phyloP scores from a whole-genome alignment of 2,888 invertebrate genomes.

The Xanthostigma xanthostigma region DNA sequence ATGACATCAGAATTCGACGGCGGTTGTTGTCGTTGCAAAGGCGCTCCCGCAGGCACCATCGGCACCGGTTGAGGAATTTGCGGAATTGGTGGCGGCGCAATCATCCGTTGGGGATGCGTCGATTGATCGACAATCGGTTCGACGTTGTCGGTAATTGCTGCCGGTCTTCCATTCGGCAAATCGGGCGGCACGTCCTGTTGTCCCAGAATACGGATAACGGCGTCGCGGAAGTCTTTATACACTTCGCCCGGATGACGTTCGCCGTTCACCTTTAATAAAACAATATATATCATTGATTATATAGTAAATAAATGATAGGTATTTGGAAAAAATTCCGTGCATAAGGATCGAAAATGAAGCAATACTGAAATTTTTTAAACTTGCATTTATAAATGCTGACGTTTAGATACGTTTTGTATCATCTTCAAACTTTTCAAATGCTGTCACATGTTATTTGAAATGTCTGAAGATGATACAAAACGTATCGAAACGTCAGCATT shows the following conservation, averaged over 20 bases:
- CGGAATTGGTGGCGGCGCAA: slow-evolving; percentile 8
- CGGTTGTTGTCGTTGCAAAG: slow-evolving; percentile 15
- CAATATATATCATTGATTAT: not conserved
- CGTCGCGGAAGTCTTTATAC: slow-evolving; percentile 69
- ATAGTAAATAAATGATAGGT: too few relatives aligned
- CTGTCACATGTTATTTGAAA: too few relatives aligned
- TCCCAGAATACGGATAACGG: slow-evolving; percentile 62
- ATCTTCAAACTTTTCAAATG: too few relatives aligned
- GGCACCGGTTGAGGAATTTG: slow-evolving; percentile 12
- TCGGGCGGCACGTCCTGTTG: slow-evolving; percentile 47
- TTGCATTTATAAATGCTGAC: too few relatives aligned
- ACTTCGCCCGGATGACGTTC: slow-evolving; percentile 77
- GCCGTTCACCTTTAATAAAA: slow-evolving; percentile 56
- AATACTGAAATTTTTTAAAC: too few relatives aligned
- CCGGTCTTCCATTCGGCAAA: slow-evolving; percentile 42
- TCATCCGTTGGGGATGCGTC: slow-evolving; percentile 12
- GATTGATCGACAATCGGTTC: slow-evolving; percentile 7
- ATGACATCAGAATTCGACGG: slow-evolving; percentile 24
- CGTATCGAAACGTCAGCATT: too few relatives aligned
- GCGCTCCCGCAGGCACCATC: slow-evolving; percentile 10
- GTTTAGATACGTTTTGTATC: too few relatives aligned
- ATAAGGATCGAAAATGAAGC: too few relatives aligned
- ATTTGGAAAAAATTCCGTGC: too few relatives aligned
- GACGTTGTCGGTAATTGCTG: slow-evolving; percentile 36
- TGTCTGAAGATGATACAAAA: too few relatives aligned